These are phyloP conservation scores for Chirona hameri DNA, from an alignment of 2,888 invertebrate genomes.

Conservation along the genomic window DNA sequence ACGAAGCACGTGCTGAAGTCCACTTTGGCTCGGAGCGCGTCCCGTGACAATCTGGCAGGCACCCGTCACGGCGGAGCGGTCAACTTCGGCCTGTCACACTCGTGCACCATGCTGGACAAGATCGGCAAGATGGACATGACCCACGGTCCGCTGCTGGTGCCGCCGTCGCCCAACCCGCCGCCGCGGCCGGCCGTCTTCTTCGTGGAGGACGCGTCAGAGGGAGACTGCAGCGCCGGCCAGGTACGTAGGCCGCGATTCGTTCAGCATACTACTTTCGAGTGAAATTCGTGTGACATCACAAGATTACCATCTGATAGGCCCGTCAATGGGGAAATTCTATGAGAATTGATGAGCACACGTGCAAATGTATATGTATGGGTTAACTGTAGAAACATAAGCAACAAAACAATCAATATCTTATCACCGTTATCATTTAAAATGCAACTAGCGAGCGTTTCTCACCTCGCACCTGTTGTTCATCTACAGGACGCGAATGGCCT, in stretches of 20 bases:
- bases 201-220: neutral
- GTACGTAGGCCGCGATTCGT: neutral
- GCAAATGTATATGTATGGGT: no score
- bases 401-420: no score
- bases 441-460: no score
- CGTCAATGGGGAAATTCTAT: no score
- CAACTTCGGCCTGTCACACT: neutral
- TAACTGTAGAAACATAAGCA: no score
- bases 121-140: neutral
- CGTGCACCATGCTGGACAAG: neutral
- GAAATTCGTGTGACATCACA: no score
- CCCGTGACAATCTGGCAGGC: constrained; percentile 58
- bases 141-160: neutral
- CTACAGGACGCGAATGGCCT: no score
- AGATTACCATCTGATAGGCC: no score
- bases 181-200: neutral
- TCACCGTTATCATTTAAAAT: no score
- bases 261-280: no score
- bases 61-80: neutral
- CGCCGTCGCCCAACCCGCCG: neutral
- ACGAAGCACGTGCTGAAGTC: constrained; percentile 80
- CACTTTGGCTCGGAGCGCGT: constrained; percentile 71
- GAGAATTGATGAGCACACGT: no score
- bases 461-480: no score
- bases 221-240: neutral